Evolutionary conservation across 2,888 invertebrate species (phyloP), one percentile per base, ranked within the genome.

Genomic region (Tipula lateralis): DNA sequence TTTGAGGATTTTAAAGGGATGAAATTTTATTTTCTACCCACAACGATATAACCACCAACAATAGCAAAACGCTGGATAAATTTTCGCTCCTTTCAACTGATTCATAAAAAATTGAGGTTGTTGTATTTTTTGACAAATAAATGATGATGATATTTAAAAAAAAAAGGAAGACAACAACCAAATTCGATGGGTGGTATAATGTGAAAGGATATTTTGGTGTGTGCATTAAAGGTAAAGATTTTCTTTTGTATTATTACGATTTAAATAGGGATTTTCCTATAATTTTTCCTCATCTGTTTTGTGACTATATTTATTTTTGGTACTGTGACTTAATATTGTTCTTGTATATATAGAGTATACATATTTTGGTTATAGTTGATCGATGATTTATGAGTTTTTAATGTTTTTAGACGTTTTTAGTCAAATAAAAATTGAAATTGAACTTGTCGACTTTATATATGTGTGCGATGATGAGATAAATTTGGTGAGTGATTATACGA

Each of bases 131-230:
- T 66, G 66, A 66, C 66, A 66, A 66, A 66, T 66, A 66, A 66
- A 66, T 66, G 66, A 66, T 66, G 66, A 66, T 66, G 66, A 66
- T 66, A 66, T 66, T 66, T 66, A 66, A 66, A 66, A 66, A 66
- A 24, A 24, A 39, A n/a, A 39, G n/a, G 6, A 44, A 44, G 16
- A 39, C 9, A 44, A 66, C 6, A n/a, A 9, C 24, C 24, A 24
- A 66, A 24, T 66, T 9, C 66, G 66, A 66, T 66, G 66, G 24
- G n/a, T 7, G 66, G 66, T 66, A 24, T 66, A 50, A 24, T 66
- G 12, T 66, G 66, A 24, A 9, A 19, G 66, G 66, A 66, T 66
- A 24, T 24, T 66, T 66, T 66, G 66, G 66, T 66, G 66, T 66
- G 66, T 66, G 66, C 9, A 66, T 66, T 66, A 66, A 66, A 66